Percentiles rank a stretch among this genome's conserved stretches.
Evolutionary conservation across 2,888 invertebrate genomes (phyloP).

Genomic region (Neoitamus cyanurus): DNA sequence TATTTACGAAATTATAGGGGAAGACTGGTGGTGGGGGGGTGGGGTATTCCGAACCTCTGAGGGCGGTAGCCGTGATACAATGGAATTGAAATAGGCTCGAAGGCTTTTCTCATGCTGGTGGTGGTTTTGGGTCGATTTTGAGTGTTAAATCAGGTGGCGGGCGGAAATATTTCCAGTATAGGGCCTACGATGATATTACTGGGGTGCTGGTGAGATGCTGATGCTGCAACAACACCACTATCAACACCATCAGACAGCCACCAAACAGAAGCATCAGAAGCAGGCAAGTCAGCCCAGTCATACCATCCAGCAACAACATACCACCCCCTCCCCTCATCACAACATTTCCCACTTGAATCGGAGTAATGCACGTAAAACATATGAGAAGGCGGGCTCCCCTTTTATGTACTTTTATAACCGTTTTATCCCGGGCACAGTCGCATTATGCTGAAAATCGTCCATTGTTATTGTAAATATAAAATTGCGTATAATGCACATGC

Average conservation of each 20-base stretch:
- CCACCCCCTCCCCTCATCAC: too few relatives aligned
- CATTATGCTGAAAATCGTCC: neutral
- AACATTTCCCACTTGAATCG: too few relatives aligned
- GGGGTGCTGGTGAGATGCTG: neutral
- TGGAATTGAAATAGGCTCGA: neutral
- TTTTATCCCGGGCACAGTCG: neutral
- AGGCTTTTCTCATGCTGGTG: neutral
- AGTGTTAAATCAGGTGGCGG: neutral
- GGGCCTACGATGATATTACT: too few relatives aligned
- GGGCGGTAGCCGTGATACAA: neutral
- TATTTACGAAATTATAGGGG: neutral
- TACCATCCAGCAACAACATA: neutral
- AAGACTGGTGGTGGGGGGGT: neutral
- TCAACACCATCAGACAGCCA: neutral
- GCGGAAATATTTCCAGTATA: neutral
- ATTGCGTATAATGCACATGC: neutral
- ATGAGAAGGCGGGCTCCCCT: neutral
- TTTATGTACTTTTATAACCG: conserved; percentile 17
- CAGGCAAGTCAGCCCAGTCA: too few relatives aligned
- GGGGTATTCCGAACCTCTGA: neutral
- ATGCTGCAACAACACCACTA: neutral
- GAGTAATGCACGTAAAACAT: neutral
- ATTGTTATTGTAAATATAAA: neutral
- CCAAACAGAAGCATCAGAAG: too few relatives aligned
- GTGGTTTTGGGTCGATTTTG: neutral